These are phyloP conservation scores for Heliothis peltigera DNA, from an alignment of 2,888 invertebrate genomes.

Conservation along the genomic window DNA sequence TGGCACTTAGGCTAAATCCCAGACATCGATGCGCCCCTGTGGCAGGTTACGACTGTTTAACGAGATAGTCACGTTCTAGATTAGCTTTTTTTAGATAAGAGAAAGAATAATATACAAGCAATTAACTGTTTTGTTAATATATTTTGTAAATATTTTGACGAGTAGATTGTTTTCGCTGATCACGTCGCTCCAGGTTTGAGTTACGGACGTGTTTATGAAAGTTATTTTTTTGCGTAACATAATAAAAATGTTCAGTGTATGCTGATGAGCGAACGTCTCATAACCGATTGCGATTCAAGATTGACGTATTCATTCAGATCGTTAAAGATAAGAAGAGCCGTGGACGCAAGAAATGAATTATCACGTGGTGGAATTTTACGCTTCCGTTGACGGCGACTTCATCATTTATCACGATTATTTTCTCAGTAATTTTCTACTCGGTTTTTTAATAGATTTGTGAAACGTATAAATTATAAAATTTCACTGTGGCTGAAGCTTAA, in stretches of 20 bases:
- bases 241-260: conserved; percentile 63
- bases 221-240: conserved; percentile 69
- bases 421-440: conserved; percentile 43
- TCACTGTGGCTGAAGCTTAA: conserved; percentile 64
- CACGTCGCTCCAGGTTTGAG: conserved; percentile 75
- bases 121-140: conserved; percentile 82
- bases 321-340: conserved; percentile 69
- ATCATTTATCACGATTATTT: conserved; percentile 61
- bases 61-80: conserved; percentile 85
- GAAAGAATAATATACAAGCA: conserved; percentile 80
- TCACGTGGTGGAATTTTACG: conserved; percentile 71
- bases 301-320: conserved; percentile 79
- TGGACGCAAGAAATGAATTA: conserved; percentile 73
- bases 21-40: conserved; percentile 59
- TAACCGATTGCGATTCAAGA: conserved; percentile 74
- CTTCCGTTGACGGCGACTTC: conserved; percentile 67
- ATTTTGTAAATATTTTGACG: conserved; percentile 82
- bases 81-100: conserved; percentile 78
- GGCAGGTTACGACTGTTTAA: conserved; percentile 73
- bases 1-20: conserved; percentile 76
- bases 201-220: conserved; percentile 68
- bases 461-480: conserved; percentile 36
- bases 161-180: conserved; percentile 71
- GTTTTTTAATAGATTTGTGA: conserved; percentile 48
- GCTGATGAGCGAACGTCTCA: conserved; percentile 64